phyloP scores from a whole-genome alignment of 2,113 vertebrate species.

The Merops nubicus region DNA sequence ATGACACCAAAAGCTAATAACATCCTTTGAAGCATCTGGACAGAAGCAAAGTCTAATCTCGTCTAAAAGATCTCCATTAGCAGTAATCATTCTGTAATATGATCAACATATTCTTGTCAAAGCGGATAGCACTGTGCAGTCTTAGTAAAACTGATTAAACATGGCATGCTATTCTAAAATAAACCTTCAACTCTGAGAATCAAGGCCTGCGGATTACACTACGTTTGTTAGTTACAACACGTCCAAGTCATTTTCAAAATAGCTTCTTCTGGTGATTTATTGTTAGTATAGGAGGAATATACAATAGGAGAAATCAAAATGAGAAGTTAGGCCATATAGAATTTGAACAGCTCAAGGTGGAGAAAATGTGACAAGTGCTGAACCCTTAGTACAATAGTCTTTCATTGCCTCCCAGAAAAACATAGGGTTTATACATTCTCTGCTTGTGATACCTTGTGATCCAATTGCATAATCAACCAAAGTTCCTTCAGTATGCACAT shows the following conservation, averaged over 20 bases:
- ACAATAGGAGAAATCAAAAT: background rate
- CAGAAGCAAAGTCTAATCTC: slow-evolving; percentile 53
- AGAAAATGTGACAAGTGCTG: background rate
- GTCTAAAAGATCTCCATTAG: slow-evolving; percentile 38
- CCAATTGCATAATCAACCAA: background rate
- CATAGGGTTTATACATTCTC: background rate
- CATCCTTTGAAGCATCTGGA: slow-evolving; percentile 46
- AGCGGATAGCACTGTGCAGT: background rate
- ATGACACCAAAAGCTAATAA: slow-evolving; percentile 55
- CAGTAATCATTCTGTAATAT: slow-evolving; percentile 57
- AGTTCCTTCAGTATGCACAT: background rate
- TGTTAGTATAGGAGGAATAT: background rate
- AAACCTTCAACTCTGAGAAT: background rate
- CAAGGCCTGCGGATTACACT: background rate
- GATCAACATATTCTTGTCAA: slow-evolving; percentile 62
- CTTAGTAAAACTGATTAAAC: slow-evolving; percentile 46
- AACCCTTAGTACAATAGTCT: background rate
- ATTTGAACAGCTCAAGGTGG: background rate
- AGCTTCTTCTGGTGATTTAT: background rate
- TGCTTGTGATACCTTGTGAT: background rate
- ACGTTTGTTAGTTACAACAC: background rate
- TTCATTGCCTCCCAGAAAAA: background rate
- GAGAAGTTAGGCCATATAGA: background rate
- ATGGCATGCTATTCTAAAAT: slow-evolving; percentile 18
- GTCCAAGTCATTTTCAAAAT: background rate